Evolutionary conservation across 2,888 invertebrate species (phyloP), one percentile per base, ranked within the genome.

Genomic region (Dryobotodes eremita): DNA sequence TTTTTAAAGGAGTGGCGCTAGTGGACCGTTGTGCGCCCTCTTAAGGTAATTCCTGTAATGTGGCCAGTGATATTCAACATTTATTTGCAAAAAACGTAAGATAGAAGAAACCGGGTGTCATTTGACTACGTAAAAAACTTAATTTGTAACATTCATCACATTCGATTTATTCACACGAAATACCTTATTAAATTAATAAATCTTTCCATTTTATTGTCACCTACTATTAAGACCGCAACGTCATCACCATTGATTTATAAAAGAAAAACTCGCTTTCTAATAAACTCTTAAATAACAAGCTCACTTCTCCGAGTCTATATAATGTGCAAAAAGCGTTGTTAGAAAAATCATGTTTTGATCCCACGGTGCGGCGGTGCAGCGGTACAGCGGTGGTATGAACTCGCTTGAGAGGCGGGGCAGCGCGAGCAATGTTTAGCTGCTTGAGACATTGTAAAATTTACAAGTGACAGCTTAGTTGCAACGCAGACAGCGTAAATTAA

Each of bases 251-350:
- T n/a, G 48, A 72, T 65, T 64, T 26, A 55, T 31, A 17, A 61
- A 55, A 75, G 26, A 36, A 80, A 79, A 82, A 26, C 23, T 7
- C 1, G 23, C 64, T 77, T 81, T 71, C 82, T 69, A 82, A 77
- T 73, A 76, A 62, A 66, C 26, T 73, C 20, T 71, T 85, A 81
- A 80, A 80, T 73, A 74, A 80, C 75, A 57, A 64, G 23, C 46
- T 26, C 20, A 15, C 20, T 68, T 68, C 10, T 55, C 26, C n/a
- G 55, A 74, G 55, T 50, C 36, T 36, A 31, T 50, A n/a, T 69
- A 23, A 59, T 53, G 53, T 61, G 68, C 53, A 82, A 71, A 84
- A 82, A 82, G 26, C n/a, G 31, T 23, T 59, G 57, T 62, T 62
- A 64, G 57, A 70, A 77, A 82, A 83, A 55, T 71, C 48, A 26